Evolutionary conservation across 2,113 vertebrate species (phyloP), one percentile per base, ranked within the genome.

Genomic region (Cyprinus carpio): DNA sequence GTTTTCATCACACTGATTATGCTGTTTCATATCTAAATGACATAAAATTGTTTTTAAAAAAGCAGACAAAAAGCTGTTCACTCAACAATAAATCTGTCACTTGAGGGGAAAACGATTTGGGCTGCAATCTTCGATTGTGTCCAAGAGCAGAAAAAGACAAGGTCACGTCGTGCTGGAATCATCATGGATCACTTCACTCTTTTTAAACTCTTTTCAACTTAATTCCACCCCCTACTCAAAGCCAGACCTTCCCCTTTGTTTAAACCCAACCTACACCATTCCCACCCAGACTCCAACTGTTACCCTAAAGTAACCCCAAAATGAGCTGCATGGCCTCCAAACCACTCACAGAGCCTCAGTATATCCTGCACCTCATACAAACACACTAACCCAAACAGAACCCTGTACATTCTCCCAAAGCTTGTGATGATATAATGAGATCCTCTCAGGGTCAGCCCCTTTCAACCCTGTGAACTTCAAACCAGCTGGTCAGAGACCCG

Each of bases 341-440:
- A 54, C 1, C 9, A 40, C 67, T 71, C 67, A 40, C 67, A 40
- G 34, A 40, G 67, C 18, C 34, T 23, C 18, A 71, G 67, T 37
- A 16, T 13, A 69, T 69, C 20, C 18, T 71, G 8, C 31, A 37
- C 18, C 31, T 40, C 67, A 40, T 40, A 40, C 56, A 80, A 76
- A 76, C 16, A 81, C 18, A 60, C 80, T 86, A 29, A 69, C 43
- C 64, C 25, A 34, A 25, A 34, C 34, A 71, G 2, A 67, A 31
- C 60, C 37, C 8, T 10, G 51, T 9, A 54, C 8, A 75, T 90
- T 89, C 88, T 64, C 77, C 90, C 87, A 90, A 78, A 85, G 89
- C 84, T 88, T 85, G 76, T 84, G 84, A 92, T 93, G 93, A 94
- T 92, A 90, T 88, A 92, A 94, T 94, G 92, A 93, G 88, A 89